These are phyloP conservation scores for Plumapathes pennacea DNA, from an alignment of 92 coral and sea anemone genomes.

Conservation along the genomic window DNA sequence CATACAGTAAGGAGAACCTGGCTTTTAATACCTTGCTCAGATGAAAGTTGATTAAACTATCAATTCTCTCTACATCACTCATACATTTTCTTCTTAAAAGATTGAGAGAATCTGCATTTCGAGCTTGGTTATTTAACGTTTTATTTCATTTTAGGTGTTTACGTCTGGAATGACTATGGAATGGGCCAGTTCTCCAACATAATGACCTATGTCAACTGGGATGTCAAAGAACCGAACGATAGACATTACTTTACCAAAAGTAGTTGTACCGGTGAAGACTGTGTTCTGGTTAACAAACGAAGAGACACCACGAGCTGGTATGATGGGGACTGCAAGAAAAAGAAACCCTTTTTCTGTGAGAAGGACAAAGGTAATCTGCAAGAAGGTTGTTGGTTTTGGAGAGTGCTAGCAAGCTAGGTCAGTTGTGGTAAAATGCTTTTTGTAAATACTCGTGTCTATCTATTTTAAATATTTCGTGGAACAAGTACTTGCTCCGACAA, in stretches of 20 bases:
- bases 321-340: constrained; percentile 72
- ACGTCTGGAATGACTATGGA: constrained; percentile 90
- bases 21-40: no score
- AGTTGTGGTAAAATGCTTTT: no score
- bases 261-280: constrained; percentile 91
- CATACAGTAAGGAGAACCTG: no score
- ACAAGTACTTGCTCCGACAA: no score
- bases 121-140: no score
- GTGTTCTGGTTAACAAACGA: constrained; percentile 82
- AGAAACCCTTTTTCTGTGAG: constrained; percentile 85
- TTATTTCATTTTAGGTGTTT: constrained; percentile 45
- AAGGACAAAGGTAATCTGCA: constrained; percentile 69
- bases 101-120: no score
- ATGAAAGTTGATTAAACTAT: no score
- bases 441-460: no score
- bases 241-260: constrained; percentile 66
- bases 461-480: no score
- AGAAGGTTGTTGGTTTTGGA: neutral
- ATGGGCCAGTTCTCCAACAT: constrained; percentile 66
- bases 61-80: no score
- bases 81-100: no score
- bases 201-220: constrained; percentile 90
- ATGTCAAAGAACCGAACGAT: constrained; percentile 85
- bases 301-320: constrained; percentile 75
- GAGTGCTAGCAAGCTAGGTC: neutral